Evolutionary conservation across 2,888 invertebrate species (phyloP).

Genomic region (Agrochola lota): DNA sequence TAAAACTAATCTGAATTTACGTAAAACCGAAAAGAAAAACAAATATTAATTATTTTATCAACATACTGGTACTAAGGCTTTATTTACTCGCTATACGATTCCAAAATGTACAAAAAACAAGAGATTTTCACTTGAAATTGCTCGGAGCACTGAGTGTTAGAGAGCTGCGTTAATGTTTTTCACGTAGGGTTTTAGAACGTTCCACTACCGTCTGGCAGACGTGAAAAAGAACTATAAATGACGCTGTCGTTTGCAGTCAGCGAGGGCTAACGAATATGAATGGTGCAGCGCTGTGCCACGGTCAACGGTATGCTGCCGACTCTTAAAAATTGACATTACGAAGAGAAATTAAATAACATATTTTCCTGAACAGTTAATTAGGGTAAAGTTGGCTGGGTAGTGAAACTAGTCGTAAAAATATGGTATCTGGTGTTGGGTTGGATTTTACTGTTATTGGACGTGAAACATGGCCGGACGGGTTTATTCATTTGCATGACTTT

Average conservation of each 20-base stretch:
- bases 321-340: slow-evolving; percentile 38
- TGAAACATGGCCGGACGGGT: slow-evolving; percentile 29
- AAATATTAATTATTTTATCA: slow-evolving; percentile 2
- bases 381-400: slow-evolving; percentile 15
- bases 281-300: slow-evolving; percentile 40
- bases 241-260: slow-evolving; percentile 56
- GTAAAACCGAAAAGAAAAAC: slow-evolving; percentile 1
- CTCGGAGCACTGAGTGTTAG: slow-evolving; percentile 1
- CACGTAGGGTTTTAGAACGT: slow-evolving; percentile 30
- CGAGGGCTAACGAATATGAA: slow-evolving; percentile 60
- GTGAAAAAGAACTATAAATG: slow-evolving; percentile 46
- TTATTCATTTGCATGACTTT: slow-evolving; percentile 54
- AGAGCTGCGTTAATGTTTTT: slow-evolving; percentile 33
- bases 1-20: slow-evolving; percentile 19
- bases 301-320: slow-evolving; percentile 27
- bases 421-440: slow-evolving; percentile 35
- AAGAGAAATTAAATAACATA: slow-evolving; percentile 24
- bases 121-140: slow-evolving; percentile 15
- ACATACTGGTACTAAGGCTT: not conserved
- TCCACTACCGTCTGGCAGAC: slow-evolving; percentile 18
- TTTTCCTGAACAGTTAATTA: slow-evolving; percentile 47
- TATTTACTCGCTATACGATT: not conserved
- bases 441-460: slow-evolving; percentile 49
- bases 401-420: slow-evolving; percentile 42
- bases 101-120: not conserved